Evolutionary conservation across 1,140 invertebrate species (phyloP), one percentile per base, ranked within the genome.

Genomic region (Onthophagus taurus): DNA sequence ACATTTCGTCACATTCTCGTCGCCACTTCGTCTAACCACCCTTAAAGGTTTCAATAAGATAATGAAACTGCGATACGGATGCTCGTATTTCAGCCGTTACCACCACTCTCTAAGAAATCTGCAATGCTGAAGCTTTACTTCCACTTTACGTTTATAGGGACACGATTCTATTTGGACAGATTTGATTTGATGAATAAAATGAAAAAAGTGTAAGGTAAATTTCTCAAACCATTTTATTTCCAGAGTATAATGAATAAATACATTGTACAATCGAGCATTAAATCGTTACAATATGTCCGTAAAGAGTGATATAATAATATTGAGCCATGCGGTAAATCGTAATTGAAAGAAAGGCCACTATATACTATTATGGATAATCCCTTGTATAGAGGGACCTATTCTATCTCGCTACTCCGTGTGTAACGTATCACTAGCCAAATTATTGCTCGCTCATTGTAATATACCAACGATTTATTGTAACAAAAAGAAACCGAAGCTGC

Each of bases 171-270:
- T n/a, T n/a, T n/a, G n/a, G n/a, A n/a, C n/a, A n/a, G n/a, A n/a
- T n/a, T n/a, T n/a, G n/a, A n/a, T n/a, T n/a, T n/a, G n/a, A n/a
- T n/a, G n/a, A n/a, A n/a, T n/a, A n/a, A n/a, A n/a, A n/a, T 17
- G 23, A 5, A 39, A 24, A 42, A 31, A 31, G 1, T n/a, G 35
- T 34, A 35, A 33, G n/a, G 11, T 21, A 11, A 30, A 11, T 38
- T 45, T 30, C 36, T 45, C 35, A 45, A 45, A 45, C 44, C 35
- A 45, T 29, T 45, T 45, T 45, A 45, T 45, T 45, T 36, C 44
- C n/a, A n/a, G n/a, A 44, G 29, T 45, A 45, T 45, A 45, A 38
- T 45, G 44, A 20, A 37, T 38, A 45, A 44, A 45, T 45, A 45
- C 44, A 45, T 26, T 45, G 35, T 45, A 30, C 19, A 36, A 38